phyloP scores from a whole-genome alignment of 2,888 invertebrate genomes.

The Cheilosia soror region DNA sequence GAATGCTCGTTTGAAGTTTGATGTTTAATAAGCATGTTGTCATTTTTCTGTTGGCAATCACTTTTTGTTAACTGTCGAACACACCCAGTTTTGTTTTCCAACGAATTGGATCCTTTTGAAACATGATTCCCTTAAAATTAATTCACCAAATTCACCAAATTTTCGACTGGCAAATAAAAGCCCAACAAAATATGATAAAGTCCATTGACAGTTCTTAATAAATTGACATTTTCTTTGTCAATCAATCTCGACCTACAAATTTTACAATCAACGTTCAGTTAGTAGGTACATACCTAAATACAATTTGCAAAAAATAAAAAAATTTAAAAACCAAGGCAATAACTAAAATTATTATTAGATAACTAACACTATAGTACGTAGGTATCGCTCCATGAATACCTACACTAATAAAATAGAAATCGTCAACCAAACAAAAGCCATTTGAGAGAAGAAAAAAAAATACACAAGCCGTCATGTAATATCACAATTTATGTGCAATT shows the following conservation, averaged over 20 bases:
- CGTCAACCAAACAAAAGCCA: constrained; percentile 54
- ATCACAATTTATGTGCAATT: constrained; percentile 75
- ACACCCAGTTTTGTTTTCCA: too few relatives aligned
- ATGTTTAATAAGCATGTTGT: too few relatives aligned
- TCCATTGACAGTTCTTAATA: not conserved
- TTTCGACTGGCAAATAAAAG: not conserved
- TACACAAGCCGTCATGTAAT: constrained; percentile 73
- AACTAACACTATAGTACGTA: constrained; percentile 25
- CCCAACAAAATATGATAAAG: not conserved
- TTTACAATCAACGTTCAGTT: constrained; percentile 17
- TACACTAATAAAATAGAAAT: constrained; percentile 52
- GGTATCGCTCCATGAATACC: not conserved
- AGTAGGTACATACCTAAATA: constrained; percentile 4
- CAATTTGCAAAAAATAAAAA: constrained; percentile 29
- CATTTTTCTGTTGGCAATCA: too few relatives aligned
- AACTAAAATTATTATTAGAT: constrained; percentile 28
- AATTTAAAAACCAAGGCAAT: constrained; percentile 38
- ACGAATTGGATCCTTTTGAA: too few relatives aligned
- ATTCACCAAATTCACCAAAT: too few relatives aligned
- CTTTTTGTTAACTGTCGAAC: too few relatives aligned
- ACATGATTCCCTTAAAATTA: too few relatives aligned
- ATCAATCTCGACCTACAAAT: constrained; percentile 26
- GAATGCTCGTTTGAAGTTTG: too few relatives aligned
- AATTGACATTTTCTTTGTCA: not conserved
- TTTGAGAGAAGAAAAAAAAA: constrained; percentile 43